phyloP scores from a whole-genome alignment of 23 tunicate species.

The Styela clava region DNA sequence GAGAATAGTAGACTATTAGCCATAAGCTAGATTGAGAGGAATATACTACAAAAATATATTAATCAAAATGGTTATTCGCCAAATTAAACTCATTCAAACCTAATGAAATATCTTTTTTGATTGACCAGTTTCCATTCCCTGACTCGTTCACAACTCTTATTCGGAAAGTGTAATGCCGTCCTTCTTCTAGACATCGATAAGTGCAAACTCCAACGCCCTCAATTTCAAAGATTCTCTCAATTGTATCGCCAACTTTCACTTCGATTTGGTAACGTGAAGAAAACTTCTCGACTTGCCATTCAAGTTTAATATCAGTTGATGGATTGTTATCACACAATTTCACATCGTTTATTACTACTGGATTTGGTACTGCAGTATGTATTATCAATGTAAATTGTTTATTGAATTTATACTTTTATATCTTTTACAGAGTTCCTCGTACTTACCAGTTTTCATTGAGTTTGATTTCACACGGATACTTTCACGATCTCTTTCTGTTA shows the following conservation, averaged over 20 bases:
- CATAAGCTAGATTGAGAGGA: no score
- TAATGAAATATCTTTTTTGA: neutral
- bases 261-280: neutral
- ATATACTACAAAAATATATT: no score
- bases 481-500: neutral
- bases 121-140: neutral
- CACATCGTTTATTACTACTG: neutral
- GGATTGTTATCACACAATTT: neutral
- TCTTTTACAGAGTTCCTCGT: neutral
- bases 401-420: no score
- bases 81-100: neutral
- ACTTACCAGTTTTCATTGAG: neutral
- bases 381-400: no score
- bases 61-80: no score
- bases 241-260: neutral
- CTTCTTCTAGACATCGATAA: neutral
- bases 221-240: neutral
- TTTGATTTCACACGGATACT: neutral
- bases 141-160: neutral
- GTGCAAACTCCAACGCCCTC: neutral
- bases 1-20: no score
- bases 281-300: neutral
- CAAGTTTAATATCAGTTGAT: neutral
- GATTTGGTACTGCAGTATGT: neutral
- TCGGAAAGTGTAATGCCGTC: neutral